Evolutionary conservation across 2,113 vertebrate species (phyloP), one percentile per base, ranked within the genome.

Genomic region (Myrmophylax atrothorax): DNA sequence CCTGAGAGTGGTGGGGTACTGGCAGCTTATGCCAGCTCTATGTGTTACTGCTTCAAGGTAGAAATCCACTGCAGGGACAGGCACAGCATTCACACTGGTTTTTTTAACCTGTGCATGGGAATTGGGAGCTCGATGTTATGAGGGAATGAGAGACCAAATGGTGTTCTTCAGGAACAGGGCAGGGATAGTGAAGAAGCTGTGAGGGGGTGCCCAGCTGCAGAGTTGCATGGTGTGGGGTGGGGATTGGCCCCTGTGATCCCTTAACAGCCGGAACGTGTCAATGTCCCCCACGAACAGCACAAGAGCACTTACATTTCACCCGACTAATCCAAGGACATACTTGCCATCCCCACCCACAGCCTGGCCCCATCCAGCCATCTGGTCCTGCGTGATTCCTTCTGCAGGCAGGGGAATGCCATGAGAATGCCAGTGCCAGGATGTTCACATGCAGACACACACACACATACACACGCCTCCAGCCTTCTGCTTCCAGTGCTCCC

Each of bases 321-420:
- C 7, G 0, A 37, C 62, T 74, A 87, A 95, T 82, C 82, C 74
- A 82, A 70, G 74, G 42, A 79, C 13, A 3, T 40, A 60, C 44
- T 88, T 91, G 68, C 76, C 50, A 81, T 63, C 72, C 64, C 66
- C 72, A 92, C 86, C 56, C 80, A 87, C 86, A 77, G 73, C 69
- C 50, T 56, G 76, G 89, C 81, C 91, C 83, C 72, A 81, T 93
- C 42, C 81, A 96, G 87, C 77, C 87, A 87, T 87, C 95, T 93
- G 90, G 94, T 82, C 90, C 78, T 33, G 17, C 1, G 5, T 68
- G 82, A 94, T 91, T 93, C 77, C 95, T 93, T 91, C 90, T 82
- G 90, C 81, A 91, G 93, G 66, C 84, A 82, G 73, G 87, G 87
- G 96, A 97, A 97, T 85, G 84, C 78, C 84, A 94, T 68, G 87